Percentiles rank a stretch among this genome's conserved stretches.
Evolutionary conservation across 2,797 vertebrate genomes (phyloP).

Genomic region (Dicrostonyx torquatus): DNA sequence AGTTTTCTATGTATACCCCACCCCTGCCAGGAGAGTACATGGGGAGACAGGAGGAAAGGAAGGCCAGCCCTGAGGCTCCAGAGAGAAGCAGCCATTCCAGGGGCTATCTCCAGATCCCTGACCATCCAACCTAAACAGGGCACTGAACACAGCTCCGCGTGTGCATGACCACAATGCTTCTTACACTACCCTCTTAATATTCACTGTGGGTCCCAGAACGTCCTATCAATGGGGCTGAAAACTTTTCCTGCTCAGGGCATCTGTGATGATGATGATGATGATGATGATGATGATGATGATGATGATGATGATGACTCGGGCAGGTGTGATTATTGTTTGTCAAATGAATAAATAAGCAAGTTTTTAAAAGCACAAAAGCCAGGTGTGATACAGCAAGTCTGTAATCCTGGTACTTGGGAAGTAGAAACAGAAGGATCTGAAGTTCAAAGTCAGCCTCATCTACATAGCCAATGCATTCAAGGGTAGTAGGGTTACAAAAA

Average conservation of each 20-base stretch:
- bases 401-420: not conserved
- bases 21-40: not conserved
- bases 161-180: not conserved
- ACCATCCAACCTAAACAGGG: not conserved
- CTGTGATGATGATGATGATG: not conserved
- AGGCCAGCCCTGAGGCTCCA: not conserved
- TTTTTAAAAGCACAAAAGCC: slow-evolving; percentile 5
- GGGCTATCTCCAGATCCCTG: not conserved
- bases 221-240: not conserved
- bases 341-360: slow-evolving; percentile 32
- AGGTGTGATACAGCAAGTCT: not conserved
- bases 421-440: no score
- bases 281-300: no score
- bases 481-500: not conserved
- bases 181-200: not conserved
- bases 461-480: not conserved
- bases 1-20: not conserved
- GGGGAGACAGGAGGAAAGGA: not conserved
- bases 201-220: not conserved
- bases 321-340: slow-evolving; percentile 27
- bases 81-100: not conserved
- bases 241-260: not conserved
- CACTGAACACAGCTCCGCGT: fast-evolving
- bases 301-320: not conserved
- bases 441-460: not conserved